Conservation (phyloP, 2,113 vertebrate species). For the Dolichallabes microphthalmus region DNA sequence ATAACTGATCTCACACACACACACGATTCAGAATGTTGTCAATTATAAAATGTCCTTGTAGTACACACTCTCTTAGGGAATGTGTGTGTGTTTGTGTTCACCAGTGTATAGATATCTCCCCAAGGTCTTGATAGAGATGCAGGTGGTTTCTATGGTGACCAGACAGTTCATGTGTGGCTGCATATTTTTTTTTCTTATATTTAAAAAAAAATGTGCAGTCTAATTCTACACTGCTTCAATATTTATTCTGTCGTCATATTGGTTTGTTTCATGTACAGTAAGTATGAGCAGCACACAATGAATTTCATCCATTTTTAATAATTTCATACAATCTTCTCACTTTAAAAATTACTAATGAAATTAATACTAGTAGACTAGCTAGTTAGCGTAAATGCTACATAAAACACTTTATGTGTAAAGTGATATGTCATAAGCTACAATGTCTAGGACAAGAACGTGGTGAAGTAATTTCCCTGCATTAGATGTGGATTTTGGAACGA, state of each 20-base stretch:
- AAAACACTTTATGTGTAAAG: not conserved
- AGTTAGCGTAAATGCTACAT: not conserved
- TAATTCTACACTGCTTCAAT: not conserved
- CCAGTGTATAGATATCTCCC: not conserved
- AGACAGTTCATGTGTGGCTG: not conserved
- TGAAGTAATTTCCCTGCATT: not conserved
- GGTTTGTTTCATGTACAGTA: not conserved
- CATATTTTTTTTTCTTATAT: not conserved
- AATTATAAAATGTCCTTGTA: slow-evolving; percentile 18
- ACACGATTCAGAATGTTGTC: not conserved
- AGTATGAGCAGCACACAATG: not conserved
- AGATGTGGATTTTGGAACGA: not conserved
- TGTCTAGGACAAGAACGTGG: not conserved
- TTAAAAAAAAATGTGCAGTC: not conserved
- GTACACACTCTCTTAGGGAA: not conserved
- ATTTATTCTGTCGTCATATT: not conserved
- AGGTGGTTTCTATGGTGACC: slow-evolving; percentile 29
- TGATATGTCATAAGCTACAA: not conserved
- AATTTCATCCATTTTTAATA: not conserved
- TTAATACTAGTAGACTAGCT: not conserved
- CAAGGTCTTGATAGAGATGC: not conserved
- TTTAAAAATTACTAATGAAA: no score
- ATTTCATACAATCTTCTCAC: not conserved
- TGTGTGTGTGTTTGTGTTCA: no score
- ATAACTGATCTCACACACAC: not conserved